Base-by-base conservation (phyloP, 2,797 vertebrate species). In the Hippopotamyrus pictus region DNA sequence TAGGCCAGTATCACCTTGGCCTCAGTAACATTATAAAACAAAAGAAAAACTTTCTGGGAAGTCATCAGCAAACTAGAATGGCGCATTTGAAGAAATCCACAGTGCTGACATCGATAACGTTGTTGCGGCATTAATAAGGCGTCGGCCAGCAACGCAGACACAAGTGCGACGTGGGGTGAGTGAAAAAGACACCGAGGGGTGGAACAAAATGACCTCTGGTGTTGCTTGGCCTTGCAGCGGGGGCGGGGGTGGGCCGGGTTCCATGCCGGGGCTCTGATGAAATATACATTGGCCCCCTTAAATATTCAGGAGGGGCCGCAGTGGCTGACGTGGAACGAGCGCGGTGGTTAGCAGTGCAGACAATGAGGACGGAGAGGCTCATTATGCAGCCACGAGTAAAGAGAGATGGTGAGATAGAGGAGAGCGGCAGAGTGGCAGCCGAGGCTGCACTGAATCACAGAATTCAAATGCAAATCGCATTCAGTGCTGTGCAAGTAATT, bases 311-410 rank as follows among this genome's bases (percentile, higher is more conserved):
- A 51, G 29, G 14, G 85, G 53, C 85, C 53, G 33, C 50, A 8
- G 51, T 59, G 85, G 14, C 53, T 14, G 53, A 44, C 14, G 51
- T n/a, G 29, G 53, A 59, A 54, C 0, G 53, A 44, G 50, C 5
- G 12, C 53, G 8, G 19, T 8, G 33, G 33, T 87, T 87, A 87
- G 53, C 29, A 17, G 85, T 29, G 29, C 85, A 59, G 51, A 51
- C 50, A 87, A 87, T 87, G 85, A 51, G 51, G 53, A 87, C 25
- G 9, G 14, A 17, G 85, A 59, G 19, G 29, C 53, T 87, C 85
- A 87, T 87, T 87, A 87, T 87, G 53, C 85, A 87, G 85, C 85
- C 33, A 8, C 19, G 85, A 57, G 85, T 29, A 86, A 69, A 86
- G 53, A 25, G 57, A n/a, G 85, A 59, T 57, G 53, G 85, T n/a